phyloP scores from a whole-genome alignment of 1,140 invertebrate species.

The Drosophila busckii region DNA sequence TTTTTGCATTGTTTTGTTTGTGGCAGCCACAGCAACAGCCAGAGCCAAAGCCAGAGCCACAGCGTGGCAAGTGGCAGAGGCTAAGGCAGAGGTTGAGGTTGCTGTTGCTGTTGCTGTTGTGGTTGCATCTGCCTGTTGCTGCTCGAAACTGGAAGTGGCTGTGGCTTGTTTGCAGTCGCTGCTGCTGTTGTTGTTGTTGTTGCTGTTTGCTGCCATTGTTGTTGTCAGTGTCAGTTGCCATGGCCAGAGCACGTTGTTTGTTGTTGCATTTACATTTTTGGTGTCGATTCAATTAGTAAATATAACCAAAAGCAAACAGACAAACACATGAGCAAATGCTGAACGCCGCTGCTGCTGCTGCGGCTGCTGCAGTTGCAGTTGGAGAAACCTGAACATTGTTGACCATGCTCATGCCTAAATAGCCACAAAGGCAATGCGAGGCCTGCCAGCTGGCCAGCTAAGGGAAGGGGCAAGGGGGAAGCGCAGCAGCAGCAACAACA shows the following conservation, averaged over 20 bases:
- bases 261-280: constrained; percentile 78
- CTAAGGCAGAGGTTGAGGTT: neutral
- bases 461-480: neutral
- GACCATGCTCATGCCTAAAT: constrained; percentile 76
- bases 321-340: constrained; percentile 41
- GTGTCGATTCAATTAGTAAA: constrained; percentile 79
- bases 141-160: constrained; percentile 54
- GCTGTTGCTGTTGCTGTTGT: constrained; percentile 17
- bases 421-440: constrained; percentile 30
- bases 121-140: constrained; percentile 43
- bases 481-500: neutral
- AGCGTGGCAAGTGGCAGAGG: constrained; percentile 8
- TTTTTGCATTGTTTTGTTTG: constrained; percentile 72
- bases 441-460: neutral
- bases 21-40: too few species aligned
- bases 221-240: constrained; percentile 34
- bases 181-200: constrained; percentile 7
- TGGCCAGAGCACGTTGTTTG: constrained; percentile 48
- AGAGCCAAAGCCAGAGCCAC: constrained; percentile 27
- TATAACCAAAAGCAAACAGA: constrained; percentile 78
- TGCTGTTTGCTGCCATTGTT: constrained; percentile 42
- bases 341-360: constrained; percentile 4
- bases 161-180: constrained; percentile 12
- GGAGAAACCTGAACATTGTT: constrained; percentile 71
- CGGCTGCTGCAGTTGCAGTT: constrained; percentile 10